These are phyloP conservation scores for Danionella dracula DNA, from an alignment of 2,797 vertebrate genomes.

Conservation along the genomic window DNA sequence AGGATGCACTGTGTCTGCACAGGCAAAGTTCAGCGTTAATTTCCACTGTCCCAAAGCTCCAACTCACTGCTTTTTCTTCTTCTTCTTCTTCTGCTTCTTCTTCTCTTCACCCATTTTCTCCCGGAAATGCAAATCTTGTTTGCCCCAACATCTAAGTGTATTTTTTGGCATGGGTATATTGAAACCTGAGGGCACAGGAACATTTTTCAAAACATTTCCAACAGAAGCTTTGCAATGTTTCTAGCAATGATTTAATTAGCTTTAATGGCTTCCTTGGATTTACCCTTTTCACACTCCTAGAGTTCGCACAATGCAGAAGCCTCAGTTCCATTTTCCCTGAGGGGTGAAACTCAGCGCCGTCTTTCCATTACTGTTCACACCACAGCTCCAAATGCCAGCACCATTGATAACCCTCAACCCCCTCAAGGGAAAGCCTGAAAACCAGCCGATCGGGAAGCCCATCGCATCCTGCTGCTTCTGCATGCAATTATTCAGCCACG, in stretches of 20 bases:
- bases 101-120: background rate
- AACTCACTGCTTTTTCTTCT: background rate
- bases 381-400: conserved; percentile 20
- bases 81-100: background rate
- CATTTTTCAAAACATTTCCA: conserved; percentile 2
- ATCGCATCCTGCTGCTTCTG: conserved; percentile 3
- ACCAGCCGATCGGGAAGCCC: conserved; percentile 28
- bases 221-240: background rate
- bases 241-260: conserved; percentile 22
- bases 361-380: conserved; percentile 29
- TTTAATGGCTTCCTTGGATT: conserved; percentile 22
- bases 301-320: conserved; percentile 24
- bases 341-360: background rate
- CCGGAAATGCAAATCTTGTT: conserved; percentile 1
- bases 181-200: conserved; percentile 38
- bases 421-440: conserved; percentile 17
- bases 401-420: conserved; percentile 29
- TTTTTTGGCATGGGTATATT: conserved; percentile 18
- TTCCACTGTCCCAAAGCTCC: background rate
- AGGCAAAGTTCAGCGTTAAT: background rate
- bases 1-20: background rate
- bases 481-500: conserved; percentile 36
- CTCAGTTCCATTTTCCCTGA: conserved; percentile 5
- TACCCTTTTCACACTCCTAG: conserved; percentile 23
- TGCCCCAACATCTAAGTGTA: conserved; percentile 12